Conservation (phyloP, 2,888 invertebrate genomes). For the Boloria selene region DNA sequence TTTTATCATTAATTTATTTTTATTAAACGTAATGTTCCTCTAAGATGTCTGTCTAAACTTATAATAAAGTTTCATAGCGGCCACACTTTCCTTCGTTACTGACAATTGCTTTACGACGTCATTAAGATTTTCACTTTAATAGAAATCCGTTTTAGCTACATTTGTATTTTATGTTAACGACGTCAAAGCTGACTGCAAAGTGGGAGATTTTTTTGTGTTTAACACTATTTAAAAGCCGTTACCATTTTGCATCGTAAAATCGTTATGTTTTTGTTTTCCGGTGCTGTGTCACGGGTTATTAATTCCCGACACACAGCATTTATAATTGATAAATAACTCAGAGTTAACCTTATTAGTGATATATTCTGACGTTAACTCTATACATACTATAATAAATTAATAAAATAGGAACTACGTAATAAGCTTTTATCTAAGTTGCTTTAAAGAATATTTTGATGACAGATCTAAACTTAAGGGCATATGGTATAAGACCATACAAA, state of each 20-base stretch:
- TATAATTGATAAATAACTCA: too few relatives aligned
- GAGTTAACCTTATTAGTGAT: too few relatives aligned
- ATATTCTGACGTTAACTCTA: too few relatives aligned
- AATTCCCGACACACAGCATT: too few relatives aligned
- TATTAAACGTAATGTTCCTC: too few relatives aligned
- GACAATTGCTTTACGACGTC: conserved; percentile 39
- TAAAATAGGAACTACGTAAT: too few relatives aligned
- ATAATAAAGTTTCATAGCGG: conserved; percentile 13
- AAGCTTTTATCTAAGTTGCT: too few relatives aligned
- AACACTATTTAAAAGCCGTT: background rate
- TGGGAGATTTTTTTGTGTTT: background rate
- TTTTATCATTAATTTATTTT: background rate
- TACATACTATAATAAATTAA: too few relatives aligned
- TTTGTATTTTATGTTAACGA: conserved; percentile 20
- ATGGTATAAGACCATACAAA: too few relatives aligned
- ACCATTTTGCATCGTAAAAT: background rate
- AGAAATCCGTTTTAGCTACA: conserved; percentile 31
- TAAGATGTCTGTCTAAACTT: conserved; percentile 5
- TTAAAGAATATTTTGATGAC: too few relatives aligned
- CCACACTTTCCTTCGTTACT: conserved; percentile 28
- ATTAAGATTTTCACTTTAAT: conserved; percentile 41
- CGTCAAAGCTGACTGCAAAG: background rate
- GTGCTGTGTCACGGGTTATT: too few relatives aligned
- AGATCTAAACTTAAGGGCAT: too few relatives aligned
- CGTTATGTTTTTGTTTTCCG: background rate